Conservation (phyloP, 2,113 vertebrate genomes). For the Mesocricetus auratus region DNA sequence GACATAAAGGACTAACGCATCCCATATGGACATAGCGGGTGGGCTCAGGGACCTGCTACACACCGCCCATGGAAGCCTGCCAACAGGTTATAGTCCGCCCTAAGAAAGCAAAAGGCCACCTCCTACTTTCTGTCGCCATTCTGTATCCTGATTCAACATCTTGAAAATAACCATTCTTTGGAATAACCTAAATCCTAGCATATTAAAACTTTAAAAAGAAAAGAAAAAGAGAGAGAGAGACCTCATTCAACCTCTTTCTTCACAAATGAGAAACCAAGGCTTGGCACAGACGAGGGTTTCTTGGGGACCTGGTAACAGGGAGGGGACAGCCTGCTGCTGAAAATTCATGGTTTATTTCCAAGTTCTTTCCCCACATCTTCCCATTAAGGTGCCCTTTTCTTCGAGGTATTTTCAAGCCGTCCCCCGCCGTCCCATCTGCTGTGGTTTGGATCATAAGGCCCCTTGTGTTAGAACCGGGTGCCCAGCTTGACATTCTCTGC, state of each 20-base stretch:
- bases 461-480: not conserved
- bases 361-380: not conserved
- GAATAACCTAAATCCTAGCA: not conserved
- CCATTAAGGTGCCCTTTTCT: not conserved
- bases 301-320: not conserved
- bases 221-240: not conserved
- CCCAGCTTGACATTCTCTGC: not conserved
- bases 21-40: not conserved
- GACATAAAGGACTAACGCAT: not conserved
- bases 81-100: not conserved
- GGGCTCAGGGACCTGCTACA: not conserved
- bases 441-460: not conserved
- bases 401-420: not conserved
- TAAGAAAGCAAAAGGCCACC: not conserved
- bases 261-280: not conserved
- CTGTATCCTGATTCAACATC: not conserved
- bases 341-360: not conserved
- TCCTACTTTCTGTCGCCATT: not conserved
- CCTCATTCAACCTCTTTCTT: not conserved
- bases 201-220: not conserved
- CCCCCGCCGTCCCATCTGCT: not conserved
- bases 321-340: not conserved
- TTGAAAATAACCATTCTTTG: slow-evolving; percentile 10
- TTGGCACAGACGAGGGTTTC: not conserved
- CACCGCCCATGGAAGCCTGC: not conserved